Evolutionary conservation across 2,113 vertebrate species (phyloP).

Genomic region (Esox niger): DNA sequence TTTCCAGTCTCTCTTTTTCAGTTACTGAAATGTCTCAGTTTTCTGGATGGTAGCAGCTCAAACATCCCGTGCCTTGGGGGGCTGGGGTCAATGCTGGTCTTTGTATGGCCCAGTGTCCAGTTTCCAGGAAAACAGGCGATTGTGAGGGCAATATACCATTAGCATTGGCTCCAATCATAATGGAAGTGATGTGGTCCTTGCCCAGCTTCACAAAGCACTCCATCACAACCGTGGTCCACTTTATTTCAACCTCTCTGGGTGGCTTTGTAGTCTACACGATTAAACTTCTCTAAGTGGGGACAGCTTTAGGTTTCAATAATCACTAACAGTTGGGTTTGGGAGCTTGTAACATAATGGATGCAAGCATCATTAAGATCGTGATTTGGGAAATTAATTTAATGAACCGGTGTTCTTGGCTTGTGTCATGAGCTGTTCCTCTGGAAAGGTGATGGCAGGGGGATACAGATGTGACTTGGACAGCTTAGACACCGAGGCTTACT

Average conservation of each 20-base stretch:
- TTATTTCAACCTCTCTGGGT: background rate
- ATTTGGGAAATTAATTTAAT: slow-evolving; percentile 35
- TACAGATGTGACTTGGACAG: background rate
- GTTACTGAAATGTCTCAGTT: too few relatives aligned
- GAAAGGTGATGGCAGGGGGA: slow-evolving; percentile 33
- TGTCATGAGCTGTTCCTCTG: slow-evolving; percentile 7
- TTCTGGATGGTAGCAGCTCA: too few relatives aligned
- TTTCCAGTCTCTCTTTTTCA: too few relatives aligned
- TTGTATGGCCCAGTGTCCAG: too few relatives aligned
- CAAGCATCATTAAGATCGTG: slow-evolving; percentile 42
- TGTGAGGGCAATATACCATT: too few relatives aligned
- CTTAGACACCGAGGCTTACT: background rate
- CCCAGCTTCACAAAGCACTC: too few relatives aligned
- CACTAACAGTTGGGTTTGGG: slow-evolving; percentile 4
- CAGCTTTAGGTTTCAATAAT: slow-evolving; percentile 22
- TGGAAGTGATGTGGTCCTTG: too few relatives aligned
- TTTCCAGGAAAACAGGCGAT: too few relatives aligned
- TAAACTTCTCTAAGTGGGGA: slow-evolving; percentile 14
- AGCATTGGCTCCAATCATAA: too few relatives aligned
- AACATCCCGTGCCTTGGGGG: too few relatives aligned
- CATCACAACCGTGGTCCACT: too few relatives aligned
- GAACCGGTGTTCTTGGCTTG: slow-evolving; percentile 3
- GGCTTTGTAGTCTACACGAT: background rate
- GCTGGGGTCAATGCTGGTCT: too few relatives aligned
- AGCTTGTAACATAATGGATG: slow-evolving; percentile 29